Evolutionary conservation across 30 jellyfish, hydroid and myxozoan species (phyloP), one percentile per base, ranked within the genome.

Genomic region (Hydractinia echinata): DNA sequence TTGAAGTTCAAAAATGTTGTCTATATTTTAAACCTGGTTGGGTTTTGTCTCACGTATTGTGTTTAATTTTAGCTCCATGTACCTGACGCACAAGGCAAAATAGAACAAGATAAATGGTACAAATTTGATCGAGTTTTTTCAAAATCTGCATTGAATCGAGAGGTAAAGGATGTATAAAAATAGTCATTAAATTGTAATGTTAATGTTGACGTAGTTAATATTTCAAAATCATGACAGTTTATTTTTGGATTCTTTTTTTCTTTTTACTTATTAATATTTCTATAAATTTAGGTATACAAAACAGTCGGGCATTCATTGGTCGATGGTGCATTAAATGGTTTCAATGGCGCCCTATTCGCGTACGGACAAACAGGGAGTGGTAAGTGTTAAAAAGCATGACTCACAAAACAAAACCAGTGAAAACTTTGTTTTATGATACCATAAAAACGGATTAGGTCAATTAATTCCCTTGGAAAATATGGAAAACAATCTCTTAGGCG

Each of bases 321-420:
- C 51, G 89, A 74, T 30, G 85, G 87, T 51, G 95, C 91, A 14
- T 19, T 89, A 21, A 79, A 67, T 64, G 97, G 97, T 8, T 89
- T 84, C 67, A 89, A 89, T 85, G 91, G 92, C 50, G 89, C 97
- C 7, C 84, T 89, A 20, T 82, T 89, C 73, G 97, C 97, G 7
- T 89, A 89, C 80, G 97, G 97, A 4, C 97, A 89, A 66, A 88
- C 96, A 19, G 93, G 94, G 50, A 83, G 95, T n/a, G 96, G 96
- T 88, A 77, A 76, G 16, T 7, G 7, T 13, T 64, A 30, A 30
- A 30, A 30, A 30, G 2, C 44, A 30, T 30, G 44, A 30, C 44
- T 30, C 44, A 30, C 44, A 30, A 30, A 30, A 30, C 44, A 2
- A 30, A 30, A 30, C 44, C 44, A 30, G 44, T 30, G 2, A 30